Conservation (phyloP, 2,888 invertebrate genomes). For the Stramonita haemastoma region DNA sequence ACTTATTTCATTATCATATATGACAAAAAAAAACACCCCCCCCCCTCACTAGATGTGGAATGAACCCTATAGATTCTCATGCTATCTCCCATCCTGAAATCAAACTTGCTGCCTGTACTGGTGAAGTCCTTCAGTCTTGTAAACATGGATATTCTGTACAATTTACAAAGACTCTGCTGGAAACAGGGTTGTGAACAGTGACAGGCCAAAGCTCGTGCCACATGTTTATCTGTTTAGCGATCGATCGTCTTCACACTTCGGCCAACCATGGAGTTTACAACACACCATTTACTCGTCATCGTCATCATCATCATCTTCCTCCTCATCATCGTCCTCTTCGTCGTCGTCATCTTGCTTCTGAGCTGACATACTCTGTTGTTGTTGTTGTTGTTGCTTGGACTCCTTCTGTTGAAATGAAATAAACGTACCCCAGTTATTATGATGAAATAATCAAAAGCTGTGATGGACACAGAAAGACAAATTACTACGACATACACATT, state of each 20-base stretch:
- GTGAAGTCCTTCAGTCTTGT: not conserved
- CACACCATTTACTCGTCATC: conserved; percentile 53
- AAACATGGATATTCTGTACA: conserved; percentile 17
- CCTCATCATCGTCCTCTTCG: conserved; percentile 51
- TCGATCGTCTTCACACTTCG: not conserved
- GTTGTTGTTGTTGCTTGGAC: not conserved
- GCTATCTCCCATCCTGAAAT: not conserved
- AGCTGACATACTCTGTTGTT: conserved; percentile 38
- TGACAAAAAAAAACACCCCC: no score
- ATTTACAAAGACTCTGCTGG: not conserved
- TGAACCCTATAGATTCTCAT: not conserved
- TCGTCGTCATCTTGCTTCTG: conserved; percentile 59
- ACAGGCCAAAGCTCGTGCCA: not conserved
- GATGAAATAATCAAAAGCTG: no score
- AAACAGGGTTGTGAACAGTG: not conserved
- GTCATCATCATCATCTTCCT: conserved; percentile 60
- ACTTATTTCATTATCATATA: not conserved
- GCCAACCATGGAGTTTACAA: not conserved
- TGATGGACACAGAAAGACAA: no score
- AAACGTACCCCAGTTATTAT: no score
- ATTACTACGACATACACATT: no score
- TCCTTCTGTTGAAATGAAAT: not conserved
- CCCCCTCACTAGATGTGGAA: not conserved
- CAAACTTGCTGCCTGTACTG: not conserved
- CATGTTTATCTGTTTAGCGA: not conserved